Evolutionary conservation across 2,113 vertebrate genomes (phyloP), one percentile per base, ranked within the genome.

Genomic region (Bufo bufo): DNA sequence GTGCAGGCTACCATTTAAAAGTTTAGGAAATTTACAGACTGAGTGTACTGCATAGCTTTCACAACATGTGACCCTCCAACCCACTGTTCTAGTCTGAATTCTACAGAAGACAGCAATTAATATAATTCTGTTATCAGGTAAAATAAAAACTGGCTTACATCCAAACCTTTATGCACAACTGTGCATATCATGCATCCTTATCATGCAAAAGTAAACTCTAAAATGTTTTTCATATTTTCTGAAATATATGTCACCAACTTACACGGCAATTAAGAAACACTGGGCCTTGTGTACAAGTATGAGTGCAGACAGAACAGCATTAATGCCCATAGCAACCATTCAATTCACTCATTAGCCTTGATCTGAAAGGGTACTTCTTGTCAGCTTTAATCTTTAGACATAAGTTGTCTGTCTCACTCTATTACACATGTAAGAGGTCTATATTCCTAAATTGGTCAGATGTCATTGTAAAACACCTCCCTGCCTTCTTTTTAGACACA

Each of bases 191-290:
- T 82, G 79, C 79, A 58, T 61, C 80, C 66, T 12, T 69, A 54
- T 16, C 81, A 52, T 83, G 82, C 82, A 83, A 69, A 12, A 52
- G 45, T 50, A 82, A 82, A 2, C 16, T 56, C n/a, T 58, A 71
- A 71, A 71, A 43, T 66, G 20, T 11, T 12, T 69, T 33, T 71
- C 4, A 72, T 0, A 45, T 72, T 72, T 72, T 45, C 14, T 1
- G 3, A 72, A 45, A 45, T 23, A 13, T 19, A 45, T 0, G 13
- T 72, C 43, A 16, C 7, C 69, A 43, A 33, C 5, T 43, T 4
- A 72, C n/a, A 23, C 43, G 6, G 33, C 5, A 6, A 11, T 69
- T 10, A 13, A 66, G 9, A 8, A 69, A 33, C 1, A 33, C 4
- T 43, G 20, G 11, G 14, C 12, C 43, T 7, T 2, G 14, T 72